Evolutionary conservation across 2,888 invertebrate species (phyloP).

Genomic region (Drosophila maculinotata): DNA sequence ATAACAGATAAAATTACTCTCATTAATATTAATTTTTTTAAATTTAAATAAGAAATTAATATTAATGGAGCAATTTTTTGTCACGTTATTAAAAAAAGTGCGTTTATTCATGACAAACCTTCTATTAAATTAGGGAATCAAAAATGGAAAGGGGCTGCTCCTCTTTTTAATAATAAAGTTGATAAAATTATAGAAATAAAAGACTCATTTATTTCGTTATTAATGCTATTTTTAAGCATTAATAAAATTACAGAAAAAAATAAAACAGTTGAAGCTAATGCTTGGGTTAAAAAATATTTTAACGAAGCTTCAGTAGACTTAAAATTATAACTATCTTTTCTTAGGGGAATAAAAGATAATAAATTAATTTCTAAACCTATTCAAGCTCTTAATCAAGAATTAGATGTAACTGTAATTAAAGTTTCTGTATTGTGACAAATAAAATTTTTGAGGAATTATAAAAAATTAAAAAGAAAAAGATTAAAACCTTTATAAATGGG

Average conservation of each 20-base stretch:
- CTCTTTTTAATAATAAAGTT: constrained; percentile 86
- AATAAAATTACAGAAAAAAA: constrained; percentile 85
- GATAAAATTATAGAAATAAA: constrained; percentile 82
- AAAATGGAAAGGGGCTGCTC: constrained; percentile 87
- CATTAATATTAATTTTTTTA: constrained; percentile 85
- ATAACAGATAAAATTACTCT: constrained; percentile 85
- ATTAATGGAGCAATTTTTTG: constrained; percentile 89
- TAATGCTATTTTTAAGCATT: constrained; percentile 73
- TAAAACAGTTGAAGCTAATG: constrained; percentile 87
- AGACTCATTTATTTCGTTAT: constrained; percentile 71
- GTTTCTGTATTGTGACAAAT: constrained; percentile 86
- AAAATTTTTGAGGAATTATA: constrained; percentile 86
- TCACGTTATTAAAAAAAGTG: constrained; percentile 87
- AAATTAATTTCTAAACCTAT: constrained; percentile 89
- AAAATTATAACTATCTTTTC: constrained; percentile 86
- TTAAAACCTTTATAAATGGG: constrained; percentile 85
- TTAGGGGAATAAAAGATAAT: constrained; percentile 87
- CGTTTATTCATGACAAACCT: constrained; percentile 87
- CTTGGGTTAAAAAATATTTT: constrained; percentile 88
- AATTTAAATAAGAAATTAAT: constrained; percentile 86
- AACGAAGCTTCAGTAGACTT: constrained; percentile 86
- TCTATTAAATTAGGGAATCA: constrained; percentile 88
- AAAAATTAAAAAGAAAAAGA: constrained; percentile 86
- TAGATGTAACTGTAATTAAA: constrained; percentile 86
- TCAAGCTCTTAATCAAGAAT: constrained; percentile 86